Evolutionary conservation across 2,888 invertebrate species (phyloP).

Genomic region (Spisula solida): DNA sequence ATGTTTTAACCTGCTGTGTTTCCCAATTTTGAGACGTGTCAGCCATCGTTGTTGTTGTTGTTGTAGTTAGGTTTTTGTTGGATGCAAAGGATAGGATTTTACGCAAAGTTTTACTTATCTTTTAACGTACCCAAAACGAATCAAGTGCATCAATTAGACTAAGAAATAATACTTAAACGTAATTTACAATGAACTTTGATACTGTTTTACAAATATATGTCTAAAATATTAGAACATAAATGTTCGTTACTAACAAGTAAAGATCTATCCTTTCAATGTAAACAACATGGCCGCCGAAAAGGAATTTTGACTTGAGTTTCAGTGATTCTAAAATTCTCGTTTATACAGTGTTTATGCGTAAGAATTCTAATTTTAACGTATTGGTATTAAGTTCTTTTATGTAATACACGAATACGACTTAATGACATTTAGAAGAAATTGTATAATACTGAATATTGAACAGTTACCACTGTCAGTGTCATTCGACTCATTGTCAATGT

Average conservation of each 20-base stretch:
- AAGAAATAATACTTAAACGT: not conserved
- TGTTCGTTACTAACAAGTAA: not conserved
- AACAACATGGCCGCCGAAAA: conserved; percentile 34
- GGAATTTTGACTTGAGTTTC: not conserved
- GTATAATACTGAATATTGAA: too few relatives aligned
- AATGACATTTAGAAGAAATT: too few relatives aligned
- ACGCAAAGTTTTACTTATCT: not conserved
- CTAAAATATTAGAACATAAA: not conserved
- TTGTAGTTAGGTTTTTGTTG: conserved; percentile 14
- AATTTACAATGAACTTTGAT: not conserved
- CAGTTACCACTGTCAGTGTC: too few relatives aligned
- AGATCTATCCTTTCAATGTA: conserved; percentile 29
- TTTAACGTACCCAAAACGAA: not conserved
- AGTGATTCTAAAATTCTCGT: too few relatives aligned
- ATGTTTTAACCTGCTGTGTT: conserved; percentile 64
- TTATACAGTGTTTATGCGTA: too few relatives aligned
- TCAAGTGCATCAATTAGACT: not conserved
- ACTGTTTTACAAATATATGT: not conserved
- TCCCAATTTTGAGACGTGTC: conserved; percentile 67
- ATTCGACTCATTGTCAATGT: too few relatives aligned
- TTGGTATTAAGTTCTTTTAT: too few relatives aligned
- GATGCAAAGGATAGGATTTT: conserved; percentile 39
- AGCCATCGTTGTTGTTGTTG: conserved; percentile 65
- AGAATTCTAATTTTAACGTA: too few relatives aligned
- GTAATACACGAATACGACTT: too few relatives aligned